Evolutionary conservation across 2,113 vertebrate genomes (phyloP).

Genomic region (Gasterosteus nipponicus): DNA sequence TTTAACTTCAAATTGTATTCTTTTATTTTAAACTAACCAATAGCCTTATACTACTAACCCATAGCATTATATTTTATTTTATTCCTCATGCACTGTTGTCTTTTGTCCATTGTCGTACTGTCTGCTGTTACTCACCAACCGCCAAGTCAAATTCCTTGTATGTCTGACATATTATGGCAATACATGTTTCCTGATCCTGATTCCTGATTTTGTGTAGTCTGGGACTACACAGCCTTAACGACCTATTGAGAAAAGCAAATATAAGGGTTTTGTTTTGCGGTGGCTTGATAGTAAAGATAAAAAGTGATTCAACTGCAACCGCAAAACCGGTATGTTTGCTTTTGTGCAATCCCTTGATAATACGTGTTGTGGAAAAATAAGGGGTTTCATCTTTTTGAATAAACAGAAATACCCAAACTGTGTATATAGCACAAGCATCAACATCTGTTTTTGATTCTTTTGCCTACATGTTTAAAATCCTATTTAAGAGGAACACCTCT

Average conservation of each 20-base stretch:
- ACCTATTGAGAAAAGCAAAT: neutral
- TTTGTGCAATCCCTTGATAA: neutral
- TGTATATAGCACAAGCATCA: neutral
- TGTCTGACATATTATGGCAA: no score
- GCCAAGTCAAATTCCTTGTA: no score
- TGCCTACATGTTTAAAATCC: neutral
- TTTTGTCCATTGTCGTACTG: no score
- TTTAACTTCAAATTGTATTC: no score
- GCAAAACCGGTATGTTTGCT: neutral
- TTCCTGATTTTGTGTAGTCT: neutral
- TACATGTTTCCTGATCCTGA: no score
- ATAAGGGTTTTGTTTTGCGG: neutral
- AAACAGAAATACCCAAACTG: neutral
- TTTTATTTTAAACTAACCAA: no score
- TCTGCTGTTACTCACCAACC: no score
- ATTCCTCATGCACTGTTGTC: no score
- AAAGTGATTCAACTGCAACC: neutral
- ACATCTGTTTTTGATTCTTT: neutral
- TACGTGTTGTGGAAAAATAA: neutral
- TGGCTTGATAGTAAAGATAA: neutral
- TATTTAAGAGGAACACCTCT: neutral
- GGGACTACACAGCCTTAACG: neutral
- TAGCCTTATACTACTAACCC: no score
- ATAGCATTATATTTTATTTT: no score
- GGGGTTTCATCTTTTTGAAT: neutral